A percentile compares a stretch with the other conserved stretches of the same genome.
These are phyloP conservation scores for Calliopsis andreniformis DNA, from an alignment of 1,140 invertebrate species.

Conservation along the genomic window DNA sequence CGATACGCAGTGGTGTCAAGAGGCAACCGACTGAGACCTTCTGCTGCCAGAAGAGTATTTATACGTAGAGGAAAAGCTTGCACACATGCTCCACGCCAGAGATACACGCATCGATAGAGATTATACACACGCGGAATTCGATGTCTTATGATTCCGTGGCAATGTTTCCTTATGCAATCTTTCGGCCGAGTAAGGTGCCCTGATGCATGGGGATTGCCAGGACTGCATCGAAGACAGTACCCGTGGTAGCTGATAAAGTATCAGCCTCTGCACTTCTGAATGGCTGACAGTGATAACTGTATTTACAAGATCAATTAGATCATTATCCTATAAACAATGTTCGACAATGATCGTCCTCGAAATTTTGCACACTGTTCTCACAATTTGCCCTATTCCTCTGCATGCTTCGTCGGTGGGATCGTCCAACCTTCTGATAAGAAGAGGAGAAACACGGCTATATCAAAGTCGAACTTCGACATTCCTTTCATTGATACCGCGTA, in stretches of 20 bases:
- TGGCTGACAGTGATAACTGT: background rate
- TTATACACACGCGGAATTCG: conserved; percentile 27
- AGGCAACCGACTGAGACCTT: conserved; percentile 67
- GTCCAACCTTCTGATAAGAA: conserved; percentile 21
- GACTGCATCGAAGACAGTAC: background rate
- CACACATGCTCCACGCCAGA: conserved; percentile 52
- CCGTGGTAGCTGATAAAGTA: background rate
- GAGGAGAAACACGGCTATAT: conserved; percentile 13
- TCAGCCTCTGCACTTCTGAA: background rate
- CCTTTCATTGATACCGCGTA: background rate
- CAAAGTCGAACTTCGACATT: conserved; percentile 43
- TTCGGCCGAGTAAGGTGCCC: conserved; percentile 14
- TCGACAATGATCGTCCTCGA: background rate
- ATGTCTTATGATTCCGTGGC: conserved; percentile 15
- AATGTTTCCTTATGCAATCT: conserved; percentile 25
- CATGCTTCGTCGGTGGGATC: background rate
- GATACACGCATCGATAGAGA: conserved; percentile 27
- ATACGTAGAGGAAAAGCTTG: conserved; percentile 63
- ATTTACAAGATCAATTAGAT: background rate
- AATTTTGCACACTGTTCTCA: background rate
- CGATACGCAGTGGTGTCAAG: conserved; percentile 44
- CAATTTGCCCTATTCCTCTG: background rate
- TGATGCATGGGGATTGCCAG: background rate
- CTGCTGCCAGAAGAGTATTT: conserved; percentile 72
- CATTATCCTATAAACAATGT: background rate